Evolutionary conservation across 2,888 invertebrate genomes (phyloP).

Genomic region (Lithophane socia): DNA sequence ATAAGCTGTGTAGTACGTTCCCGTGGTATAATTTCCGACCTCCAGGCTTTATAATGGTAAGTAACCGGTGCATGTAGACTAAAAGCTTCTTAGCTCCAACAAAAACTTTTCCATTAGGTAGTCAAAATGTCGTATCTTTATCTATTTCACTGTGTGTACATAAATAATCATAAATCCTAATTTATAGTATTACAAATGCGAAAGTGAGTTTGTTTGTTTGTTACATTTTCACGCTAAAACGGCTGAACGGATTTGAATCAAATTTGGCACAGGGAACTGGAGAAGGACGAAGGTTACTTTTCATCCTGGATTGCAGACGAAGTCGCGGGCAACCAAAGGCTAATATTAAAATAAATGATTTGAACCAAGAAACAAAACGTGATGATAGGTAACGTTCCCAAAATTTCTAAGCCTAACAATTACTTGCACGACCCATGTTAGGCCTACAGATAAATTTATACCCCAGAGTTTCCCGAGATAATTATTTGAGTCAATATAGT

Average conservation of each 20-base stretch:
- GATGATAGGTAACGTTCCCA: constrained; percentile 2
- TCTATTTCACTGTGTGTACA: neutral
- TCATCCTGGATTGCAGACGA: no score
- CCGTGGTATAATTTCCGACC: no score
- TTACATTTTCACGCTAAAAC: no score
- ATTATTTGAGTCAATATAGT: constrained; percentile 81
- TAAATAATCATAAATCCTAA: no score
- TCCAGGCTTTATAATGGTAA: neutral
- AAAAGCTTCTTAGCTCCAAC: neutral
- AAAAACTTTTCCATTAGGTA: neutral
- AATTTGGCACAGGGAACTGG: no score
- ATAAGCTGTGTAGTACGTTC: no score
- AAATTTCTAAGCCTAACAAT: constrained; percentile 35
- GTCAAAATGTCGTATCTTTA: neutral
- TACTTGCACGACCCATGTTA: constrained; percentile 47
- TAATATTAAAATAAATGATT: neutral
- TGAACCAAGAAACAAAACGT: constrained; percentile 6
- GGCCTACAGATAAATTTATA: constrained; percentile 55
- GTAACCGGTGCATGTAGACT: neutral
- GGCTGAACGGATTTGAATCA: no score
- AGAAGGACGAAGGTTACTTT: no score
- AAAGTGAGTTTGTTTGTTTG: no score
- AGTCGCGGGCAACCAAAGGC: no score
- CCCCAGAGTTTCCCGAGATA: constrained; percentile 69
- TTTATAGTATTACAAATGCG: no score